Evolutionary conservation across 2,888 invertebrate species (phyloP).

Genomic region (Leptopilina syphax): DNA sequence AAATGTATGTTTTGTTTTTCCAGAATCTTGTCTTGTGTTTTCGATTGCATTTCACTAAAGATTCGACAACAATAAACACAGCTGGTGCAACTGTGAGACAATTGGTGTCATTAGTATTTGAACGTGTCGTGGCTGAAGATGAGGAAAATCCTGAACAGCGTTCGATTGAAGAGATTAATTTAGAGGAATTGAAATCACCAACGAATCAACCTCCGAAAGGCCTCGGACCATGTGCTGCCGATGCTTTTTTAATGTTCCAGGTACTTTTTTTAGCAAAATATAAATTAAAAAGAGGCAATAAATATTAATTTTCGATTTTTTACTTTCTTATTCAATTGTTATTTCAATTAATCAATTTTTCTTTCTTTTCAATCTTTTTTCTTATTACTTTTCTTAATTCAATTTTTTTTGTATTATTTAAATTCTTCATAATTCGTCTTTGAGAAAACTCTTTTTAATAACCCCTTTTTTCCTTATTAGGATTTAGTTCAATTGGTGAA

Average conservation of each 20-base stretch:
- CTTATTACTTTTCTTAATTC: no score
- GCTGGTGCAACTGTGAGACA: slow-evolving; percentile 98
- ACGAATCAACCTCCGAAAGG: slow-evolving; percentile 89
- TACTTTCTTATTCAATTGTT: no score
- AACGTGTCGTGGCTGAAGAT: slow-evolving; percentile 88
- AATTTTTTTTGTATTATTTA: neutral
- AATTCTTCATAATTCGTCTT: slow-evolving; percentile 14
- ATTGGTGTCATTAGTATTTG: slow-evolving; percentile 94
- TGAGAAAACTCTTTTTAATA: no score
- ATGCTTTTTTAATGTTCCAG: slow-evolving; percentile 96
- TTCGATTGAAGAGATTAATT: slow-evolving; percentile 79
- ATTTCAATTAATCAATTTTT: no score
- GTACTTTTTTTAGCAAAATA: slow-evolving; percentile 75
- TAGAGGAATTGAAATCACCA: slow-evolving; percentile 88
- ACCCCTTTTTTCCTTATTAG: slow-evolving; percentile 76
- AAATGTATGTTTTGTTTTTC: slow-evolving; percentile 60
- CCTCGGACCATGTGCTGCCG: slow-evolving; percentile 91
- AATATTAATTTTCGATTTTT: no score
- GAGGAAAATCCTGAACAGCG: slow-evolving; percentile 77
- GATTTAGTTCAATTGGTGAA: slow-evolving; percentile 98
- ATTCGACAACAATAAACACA: slow-evolving; percentile 96
- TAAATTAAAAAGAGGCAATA: no score
- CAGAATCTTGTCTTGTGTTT: slow-evolving; percentile 97
- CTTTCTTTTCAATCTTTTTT: no score
- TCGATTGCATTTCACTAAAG: slow-evolving; percentile 96